A percentile compares a stretch with the other conserved stretches of the same genome.
Conservation (phyloP, 2,888 invertebrate genomes). For the Rhimphoctona megacephalus region DNA sequence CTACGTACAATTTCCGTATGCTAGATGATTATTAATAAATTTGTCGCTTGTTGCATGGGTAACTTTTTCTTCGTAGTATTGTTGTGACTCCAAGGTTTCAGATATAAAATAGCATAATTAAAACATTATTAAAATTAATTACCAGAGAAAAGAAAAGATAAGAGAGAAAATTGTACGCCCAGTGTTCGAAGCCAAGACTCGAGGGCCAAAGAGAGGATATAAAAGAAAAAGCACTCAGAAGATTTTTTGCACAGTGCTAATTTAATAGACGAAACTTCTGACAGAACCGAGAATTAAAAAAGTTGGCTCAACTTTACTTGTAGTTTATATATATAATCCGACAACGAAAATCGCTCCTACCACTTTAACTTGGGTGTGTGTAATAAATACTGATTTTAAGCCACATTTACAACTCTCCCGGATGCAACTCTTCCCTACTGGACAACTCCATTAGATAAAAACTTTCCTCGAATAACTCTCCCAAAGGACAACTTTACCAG, state of each 20-base stretch:
- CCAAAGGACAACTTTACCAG: not conserved
- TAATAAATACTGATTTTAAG: conserved; percentile 21
- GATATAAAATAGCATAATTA: not conserved
- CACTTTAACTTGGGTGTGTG: not conserved
- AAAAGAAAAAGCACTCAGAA: conserved; percentile 30
- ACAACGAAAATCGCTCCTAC: conserved; percentile 1
- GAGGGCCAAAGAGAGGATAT: conserved; percentile 8
- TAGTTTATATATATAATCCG: conserved; percentile 1
- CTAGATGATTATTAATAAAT: not conserved
- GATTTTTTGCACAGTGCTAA: conserved; percentile 49
- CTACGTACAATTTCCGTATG: too few species aligned
- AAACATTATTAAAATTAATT: conserved; percentile 30
- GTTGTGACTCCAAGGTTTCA: not conserved
- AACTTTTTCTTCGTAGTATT: not conserved
- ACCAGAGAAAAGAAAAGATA: not conserved
- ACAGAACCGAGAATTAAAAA: conserved; percentile 47
- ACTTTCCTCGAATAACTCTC: not conserved
- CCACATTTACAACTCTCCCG: not conserved
- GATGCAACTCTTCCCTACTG: not conserved
- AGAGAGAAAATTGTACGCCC: conserved; percentile 10
- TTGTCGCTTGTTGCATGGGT: not conserved
- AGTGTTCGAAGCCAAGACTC: not conserved
- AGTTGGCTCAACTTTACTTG: conserved; percentile 29
- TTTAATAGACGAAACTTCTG: conserved; percentile 57
- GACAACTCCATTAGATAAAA: conserved; percentile 1